Conservation (phyloP, 1,140 invertebrate genomes). For the Rhyacophila brunnea region DNA sequence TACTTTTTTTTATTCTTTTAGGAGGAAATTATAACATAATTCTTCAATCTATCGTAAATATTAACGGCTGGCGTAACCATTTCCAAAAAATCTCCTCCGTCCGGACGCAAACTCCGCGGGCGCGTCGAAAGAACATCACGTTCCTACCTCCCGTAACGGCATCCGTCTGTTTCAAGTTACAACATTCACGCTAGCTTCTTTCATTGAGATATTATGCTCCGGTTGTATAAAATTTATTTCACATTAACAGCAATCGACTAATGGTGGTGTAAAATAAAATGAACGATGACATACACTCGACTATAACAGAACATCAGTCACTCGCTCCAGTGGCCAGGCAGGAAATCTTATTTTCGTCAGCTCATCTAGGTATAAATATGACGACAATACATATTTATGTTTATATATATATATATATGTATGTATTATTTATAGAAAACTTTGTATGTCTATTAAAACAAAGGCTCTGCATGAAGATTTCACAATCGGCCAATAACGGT, state of each 20-base stretch:
- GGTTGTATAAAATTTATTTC: constrained; percentile 34
- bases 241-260: constrained; percentile 18
- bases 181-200: constrained; percentile 20
- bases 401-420: constrained; percentile 3
- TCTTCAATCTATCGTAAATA: constrained; percentile 5
- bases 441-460: constrained; percentile 12
- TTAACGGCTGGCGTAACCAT: constrained; percentile 6
- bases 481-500: too few relatives aligned
- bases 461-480: constrained; percentile 21
- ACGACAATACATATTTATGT: constrained; percentile 1
- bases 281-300: constrained; percentile 22
- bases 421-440: constrained; percentile 10
- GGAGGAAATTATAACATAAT: constrained; percentile 11
- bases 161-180: neutral
- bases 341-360: constrained; percentile 18
- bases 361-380: constrained; percentile 17
- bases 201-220: constrained; percentile 15
- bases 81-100: neutral
- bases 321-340: neutral
- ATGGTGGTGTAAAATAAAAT: constrained; percentile 28
- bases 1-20: constrained; percentile 15
- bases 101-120: neutral
- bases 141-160: neutral
- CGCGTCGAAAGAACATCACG: neutral
- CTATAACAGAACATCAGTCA: constrained; percentile 19